These are phyloP conservation scores for Micrastur ruficollis DNA, from an alignment of 2,797 vertebrate genomes.

Conservation along the genomic window DNA sequence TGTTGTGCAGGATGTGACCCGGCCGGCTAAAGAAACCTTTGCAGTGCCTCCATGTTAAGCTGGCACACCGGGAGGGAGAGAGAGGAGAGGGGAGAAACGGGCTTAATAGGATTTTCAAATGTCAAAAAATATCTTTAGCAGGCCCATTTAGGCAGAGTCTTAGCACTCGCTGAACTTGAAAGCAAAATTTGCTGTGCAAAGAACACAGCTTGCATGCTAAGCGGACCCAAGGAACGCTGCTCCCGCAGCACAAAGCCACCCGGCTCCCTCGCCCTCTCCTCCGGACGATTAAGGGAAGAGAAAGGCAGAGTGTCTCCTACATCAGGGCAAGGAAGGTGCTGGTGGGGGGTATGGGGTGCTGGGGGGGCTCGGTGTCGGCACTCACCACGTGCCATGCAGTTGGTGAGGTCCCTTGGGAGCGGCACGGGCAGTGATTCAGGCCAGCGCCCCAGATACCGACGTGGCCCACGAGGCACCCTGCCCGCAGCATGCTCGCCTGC, in stretches of 20 bases:
- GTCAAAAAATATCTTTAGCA: constrained; percentile 37
- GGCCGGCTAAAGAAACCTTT: background rate
- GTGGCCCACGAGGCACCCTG: background rate
- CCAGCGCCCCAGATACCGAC: background rate
- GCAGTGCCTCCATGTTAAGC: background rate
- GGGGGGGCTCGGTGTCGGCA: fast-evolving
- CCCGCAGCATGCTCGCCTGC: background rate
- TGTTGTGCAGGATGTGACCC: constrained; percentile 23
- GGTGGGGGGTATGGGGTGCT: background rate
- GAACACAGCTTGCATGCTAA: background rate
- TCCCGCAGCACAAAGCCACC: background rate
- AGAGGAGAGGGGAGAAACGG: background rate
- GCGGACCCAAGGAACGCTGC: background rate
- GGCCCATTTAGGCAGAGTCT: background rate
- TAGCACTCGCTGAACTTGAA: background rate
- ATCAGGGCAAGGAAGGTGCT: background rate
- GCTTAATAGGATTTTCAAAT: constrained; percentile 38
- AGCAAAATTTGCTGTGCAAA: background rate
- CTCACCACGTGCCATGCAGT: background rate
- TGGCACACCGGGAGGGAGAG: background rate
- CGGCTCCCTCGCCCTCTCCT: background rate
- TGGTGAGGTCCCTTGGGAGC: background rate
- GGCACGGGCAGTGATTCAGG: background rate
- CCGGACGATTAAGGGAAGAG: fast-evolving
- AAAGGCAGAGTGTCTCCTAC: background rate